Percentiles rank a stretch among this genome's conserved stretches.
Conservation (phyloP, 2,797 vertebrate genomes). For the Molossus alvarezi region DNA sequence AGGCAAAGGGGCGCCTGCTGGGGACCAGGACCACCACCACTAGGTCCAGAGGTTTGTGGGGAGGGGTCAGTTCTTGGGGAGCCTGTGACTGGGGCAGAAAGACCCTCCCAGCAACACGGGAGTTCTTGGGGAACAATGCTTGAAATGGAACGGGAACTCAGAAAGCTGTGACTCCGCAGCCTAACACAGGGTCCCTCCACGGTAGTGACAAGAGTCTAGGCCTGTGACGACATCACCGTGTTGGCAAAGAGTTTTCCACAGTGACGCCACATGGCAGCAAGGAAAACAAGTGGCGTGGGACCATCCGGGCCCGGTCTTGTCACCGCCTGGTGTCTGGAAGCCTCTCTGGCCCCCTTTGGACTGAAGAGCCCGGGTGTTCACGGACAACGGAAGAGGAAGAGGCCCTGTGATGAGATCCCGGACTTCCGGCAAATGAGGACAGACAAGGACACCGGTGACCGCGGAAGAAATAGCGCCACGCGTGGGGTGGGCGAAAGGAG, state of each 20-base stretch:
- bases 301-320: background rate
- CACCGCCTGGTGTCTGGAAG: background rate
- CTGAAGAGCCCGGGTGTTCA: background rate
- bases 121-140: background rate
- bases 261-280: background rate
- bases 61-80: too few relatives aligned
- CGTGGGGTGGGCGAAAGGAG: background rate
- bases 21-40: too few relatives aligned
- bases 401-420: background rate
- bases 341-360: background rate
- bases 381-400: background rate
- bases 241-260: background rate
- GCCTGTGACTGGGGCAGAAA: too few relatives aligned
- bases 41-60: too few relatives aligned
- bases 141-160: background rate
- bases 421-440: background rate
- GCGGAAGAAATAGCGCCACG: background rate
- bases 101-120: too few relatives aligned
- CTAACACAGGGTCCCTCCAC: background rate
- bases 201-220: background rate
- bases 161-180: background rate
- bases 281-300: background rate
- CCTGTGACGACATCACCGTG: background rate
- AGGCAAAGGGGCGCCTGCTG: too few relatives aligned
- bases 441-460: background rate